Evolutionary conservation across 2,888 invertebrate genomes (phyloP).

Genomic region (Cremastinae sp.): DNA sequence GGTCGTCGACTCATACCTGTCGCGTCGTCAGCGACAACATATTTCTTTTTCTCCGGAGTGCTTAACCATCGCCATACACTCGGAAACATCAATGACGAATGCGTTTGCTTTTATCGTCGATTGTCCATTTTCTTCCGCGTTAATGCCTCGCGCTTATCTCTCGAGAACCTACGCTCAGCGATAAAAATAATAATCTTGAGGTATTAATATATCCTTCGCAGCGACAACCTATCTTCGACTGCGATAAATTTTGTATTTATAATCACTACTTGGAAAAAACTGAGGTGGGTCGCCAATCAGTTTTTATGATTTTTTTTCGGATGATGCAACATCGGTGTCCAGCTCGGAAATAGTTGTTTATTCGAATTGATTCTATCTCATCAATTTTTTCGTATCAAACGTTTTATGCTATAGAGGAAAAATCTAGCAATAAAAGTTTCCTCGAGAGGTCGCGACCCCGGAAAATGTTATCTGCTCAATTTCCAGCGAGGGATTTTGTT

Average conservation of each 20-base stretch:
- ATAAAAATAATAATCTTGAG: constrained; percentile 1
- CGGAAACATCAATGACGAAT: constrained; percentile 56
- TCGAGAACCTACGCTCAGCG: constrained; percentile 20
- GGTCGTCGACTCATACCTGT: constrained; percentile 43
- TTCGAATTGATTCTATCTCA: no score
- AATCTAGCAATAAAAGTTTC: background rate
- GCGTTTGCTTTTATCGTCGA: constrained; percentile 15
- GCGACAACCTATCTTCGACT: constrained; percentile 28
- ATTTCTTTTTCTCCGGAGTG: background rate
- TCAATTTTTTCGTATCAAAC: no score
- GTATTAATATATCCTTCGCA: constrained; percentile 39
- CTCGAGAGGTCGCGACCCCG: background rate
- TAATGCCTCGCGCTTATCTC: constrained; percentile 23
- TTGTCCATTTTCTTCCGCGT: constrained; percentile 48
- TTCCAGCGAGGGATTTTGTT: constrained; percentile 18
- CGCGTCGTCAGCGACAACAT: background rate
- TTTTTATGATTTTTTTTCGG: constrained; percentile 9
- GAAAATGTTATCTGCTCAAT: background rate
- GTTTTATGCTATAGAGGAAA: no score
- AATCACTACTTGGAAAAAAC: background rate
- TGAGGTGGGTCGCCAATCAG: background rate
- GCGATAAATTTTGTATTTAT: background rate
- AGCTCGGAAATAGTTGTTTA: no score
- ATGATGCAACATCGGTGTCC: no score
- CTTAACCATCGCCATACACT: constrained; percentile 33